phyloP scores from a whole-genome alignment of 2,888 invertebrate genomes.

The Vesta saturnalis region DNA sequence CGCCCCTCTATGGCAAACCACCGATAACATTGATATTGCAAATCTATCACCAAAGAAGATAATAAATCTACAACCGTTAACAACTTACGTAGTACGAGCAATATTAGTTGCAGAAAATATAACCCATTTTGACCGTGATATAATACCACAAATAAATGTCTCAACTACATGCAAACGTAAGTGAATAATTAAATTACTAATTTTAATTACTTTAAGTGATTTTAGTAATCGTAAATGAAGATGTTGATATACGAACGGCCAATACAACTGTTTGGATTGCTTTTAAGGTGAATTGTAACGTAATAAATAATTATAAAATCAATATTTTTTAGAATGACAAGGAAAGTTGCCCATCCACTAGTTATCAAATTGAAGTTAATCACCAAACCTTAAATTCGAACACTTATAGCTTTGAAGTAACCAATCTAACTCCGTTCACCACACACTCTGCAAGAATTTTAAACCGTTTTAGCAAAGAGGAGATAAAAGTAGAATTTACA shows the following conservation, averaged over 20 bases:
- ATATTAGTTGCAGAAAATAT: slow-evolving; percentile 2
- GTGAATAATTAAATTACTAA: background rate
- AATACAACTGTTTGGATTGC: slow-evolving; percentile 11
- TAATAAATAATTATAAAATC: slow-evolving; percentile 2
- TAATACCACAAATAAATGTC: background rate
- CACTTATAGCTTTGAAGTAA: background rate
- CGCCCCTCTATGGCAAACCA: background rate
- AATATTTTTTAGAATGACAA: slow-evolving; percentile 12
- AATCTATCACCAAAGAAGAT: slow-evolving; percentile 1
- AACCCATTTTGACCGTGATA: background rate
- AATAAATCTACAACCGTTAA: background rate
- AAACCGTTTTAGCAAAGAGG: background rate
- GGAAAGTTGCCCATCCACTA: slow-evolving; percentile 4
- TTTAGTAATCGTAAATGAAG: slow-evolving; percentile 15
- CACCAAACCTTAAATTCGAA: background rate
- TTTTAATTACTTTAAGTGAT: background rate
- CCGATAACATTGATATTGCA: background rate
- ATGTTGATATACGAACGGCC: background rate
- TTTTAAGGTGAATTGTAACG: slow-evolving; percentile 1
- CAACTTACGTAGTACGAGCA: slow-evolving; percentile 18
- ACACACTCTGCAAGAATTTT: background rate
- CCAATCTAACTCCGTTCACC: slow-evolving; percentile 13
- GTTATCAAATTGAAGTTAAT: background rate
- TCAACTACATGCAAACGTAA: slow-evolving; percentile 29
- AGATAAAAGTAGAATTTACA: background rate